These are phyloP conservation scores for Atlantisia rogersi DNA, from an alignment of 2,113 vertebrate genomes.

Conservation along the genomic window DNA sequence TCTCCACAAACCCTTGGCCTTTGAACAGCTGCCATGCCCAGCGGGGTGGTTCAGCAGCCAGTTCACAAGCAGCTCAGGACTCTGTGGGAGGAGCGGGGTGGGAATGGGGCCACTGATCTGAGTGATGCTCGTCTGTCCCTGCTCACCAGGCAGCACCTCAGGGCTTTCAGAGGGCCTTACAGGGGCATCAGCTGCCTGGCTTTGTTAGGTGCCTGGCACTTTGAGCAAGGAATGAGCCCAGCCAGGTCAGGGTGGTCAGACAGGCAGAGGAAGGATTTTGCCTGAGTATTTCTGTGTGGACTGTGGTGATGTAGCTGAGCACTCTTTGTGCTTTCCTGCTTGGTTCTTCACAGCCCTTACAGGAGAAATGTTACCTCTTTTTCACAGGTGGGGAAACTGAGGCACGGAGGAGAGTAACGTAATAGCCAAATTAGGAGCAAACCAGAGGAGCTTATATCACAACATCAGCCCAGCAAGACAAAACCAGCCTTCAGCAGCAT, in stretches of 20 bases:
- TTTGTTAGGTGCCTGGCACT: fast-evolving
- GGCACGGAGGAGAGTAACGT: fast-evolving
- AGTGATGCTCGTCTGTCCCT: neutral
- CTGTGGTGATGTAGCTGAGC: neutral
- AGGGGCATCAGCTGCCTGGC: neutral
- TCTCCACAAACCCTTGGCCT: neutral
- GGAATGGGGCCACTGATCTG: neutral
- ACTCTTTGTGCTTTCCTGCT: neutral
- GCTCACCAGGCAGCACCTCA: neutral
- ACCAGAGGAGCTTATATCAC: neutral
- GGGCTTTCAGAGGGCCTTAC: neutral
- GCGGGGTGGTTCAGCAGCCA: fast-evolving
- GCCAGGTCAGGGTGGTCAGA: neutral
- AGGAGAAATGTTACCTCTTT: neutral
- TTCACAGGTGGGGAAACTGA: neutral
- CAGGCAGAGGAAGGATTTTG: neutral
- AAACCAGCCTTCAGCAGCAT: neutral
- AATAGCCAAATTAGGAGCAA: neutral
- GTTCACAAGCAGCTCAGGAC: neutral
- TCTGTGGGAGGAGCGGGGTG: fast-evolving
- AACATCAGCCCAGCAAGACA: neutral
- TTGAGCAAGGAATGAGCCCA: neutral
- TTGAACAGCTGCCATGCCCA: neutral
- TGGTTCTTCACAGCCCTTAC: neutral
- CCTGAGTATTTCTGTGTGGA: neutral